Evolutionary conservation across 2,113 vertebrate genomes (phyloP).

Genomic region (Motacilla tschutschensis): DNA sequence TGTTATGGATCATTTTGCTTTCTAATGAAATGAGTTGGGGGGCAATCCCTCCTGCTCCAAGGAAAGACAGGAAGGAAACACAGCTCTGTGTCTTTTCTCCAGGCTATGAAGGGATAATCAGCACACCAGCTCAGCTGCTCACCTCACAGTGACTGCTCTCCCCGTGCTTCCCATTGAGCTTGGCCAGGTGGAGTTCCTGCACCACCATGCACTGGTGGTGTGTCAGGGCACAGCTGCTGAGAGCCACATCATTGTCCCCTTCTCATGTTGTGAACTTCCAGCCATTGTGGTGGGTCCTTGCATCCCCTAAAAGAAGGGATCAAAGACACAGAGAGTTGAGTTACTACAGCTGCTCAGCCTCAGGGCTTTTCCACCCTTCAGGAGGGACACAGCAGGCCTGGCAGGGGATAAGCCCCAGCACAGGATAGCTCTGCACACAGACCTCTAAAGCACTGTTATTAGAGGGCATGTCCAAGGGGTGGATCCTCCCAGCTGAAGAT

Average conservation of each 20-base stretch:
- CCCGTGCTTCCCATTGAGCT: conserved; percentile 82
- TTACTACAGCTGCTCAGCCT: not conserved
- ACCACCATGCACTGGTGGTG: conserved; percentile 86
- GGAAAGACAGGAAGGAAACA: not conserved
- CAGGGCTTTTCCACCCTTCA: not conserved
- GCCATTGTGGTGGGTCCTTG: conserved; percentile 85
- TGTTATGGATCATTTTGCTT: not conserved
- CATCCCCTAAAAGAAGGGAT: conserved; percentile 75
- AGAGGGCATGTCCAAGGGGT: not conserved
- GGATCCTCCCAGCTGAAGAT: not conserved
- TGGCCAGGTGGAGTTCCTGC: conserved; percentile 89
- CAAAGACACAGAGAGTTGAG: not conserved
- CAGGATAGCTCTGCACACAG: not conserved
- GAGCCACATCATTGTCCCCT: conserved; percentile 85
- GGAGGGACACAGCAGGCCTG: not conserved
- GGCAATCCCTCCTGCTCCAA: not conserved
- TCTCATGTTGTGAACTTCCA: conserved; percentile 85
- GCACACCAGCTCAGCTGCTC: conserved; percentile 22
- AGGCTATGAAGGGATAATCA: not conserved
- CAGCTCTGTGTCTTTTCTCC: not conserved
- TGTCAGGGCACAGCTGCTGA: conserved; percentile 84
- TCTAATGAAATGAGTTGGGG: not conserved
- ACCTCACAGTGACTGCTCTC: conserved; percentile 86
- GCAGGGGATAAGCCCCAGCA: not conserved
- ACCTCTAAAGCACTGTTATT: not conserved